These are phyloP conservation scores for Pyrrhosoma nymphula DNA, from an alignment of 2,888 invertebrate species.

Conservation along the genomic window DNA sequence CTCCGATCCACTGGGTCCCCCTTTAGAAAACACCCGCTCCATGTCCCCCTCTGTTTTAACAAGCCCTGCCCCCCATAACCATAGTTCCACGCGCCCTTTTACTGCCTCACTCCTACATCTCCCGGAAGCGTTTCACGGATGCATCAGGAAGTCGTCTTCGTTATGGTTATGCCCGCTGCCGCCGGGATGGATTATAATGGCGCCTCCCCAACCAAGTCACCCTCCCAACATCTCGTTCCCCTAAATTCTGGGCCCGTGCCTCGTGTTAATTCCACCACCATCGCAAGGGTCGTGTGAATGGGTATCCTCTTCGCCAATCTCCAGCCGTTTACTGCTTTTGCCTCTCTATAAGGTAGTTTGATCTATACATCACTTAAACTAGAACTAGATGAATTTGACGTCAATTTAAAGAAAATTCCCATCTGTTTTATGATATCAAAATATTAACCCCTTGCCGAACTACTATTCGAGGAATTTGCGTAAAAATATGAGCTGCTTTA, in stretches of 20 bases:
- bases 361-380: too few species aligned
- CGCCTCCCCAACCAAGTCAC: background rate
- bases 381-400: too few species aligned
- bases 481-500: too few species aligned
- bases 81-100: background rate
- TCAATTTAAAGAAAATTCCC: too few species aligned
- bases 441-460: too few species aligned
- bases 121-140: conserved; percentile 2
- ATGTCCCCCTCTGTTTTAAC: background rate
- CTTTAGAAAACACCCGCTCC: too few species aligned
- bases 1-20: too few species aligned
- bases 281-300: too few species aligned
- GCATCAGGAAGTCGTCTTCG: background rate
- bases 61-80: too few species aligned
- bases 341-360: background rate
- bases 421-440: too few species aligned
- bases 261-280: background rate
- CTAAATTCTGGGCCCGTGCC: background rate
- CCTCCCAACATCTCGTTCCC: background rate
- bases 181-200: background rate
- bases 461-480: too few species aligned
- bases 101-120: background rate
- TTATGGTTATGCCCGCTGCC: background rate
- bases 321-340: background rate
- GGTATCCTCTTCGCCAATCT: background rate